These are phyloP conservation scores for Sylvia atricapilla DNA, from an alignment of 2,113 vertebrate genomes.

Conservation along the genomic window DNA sequence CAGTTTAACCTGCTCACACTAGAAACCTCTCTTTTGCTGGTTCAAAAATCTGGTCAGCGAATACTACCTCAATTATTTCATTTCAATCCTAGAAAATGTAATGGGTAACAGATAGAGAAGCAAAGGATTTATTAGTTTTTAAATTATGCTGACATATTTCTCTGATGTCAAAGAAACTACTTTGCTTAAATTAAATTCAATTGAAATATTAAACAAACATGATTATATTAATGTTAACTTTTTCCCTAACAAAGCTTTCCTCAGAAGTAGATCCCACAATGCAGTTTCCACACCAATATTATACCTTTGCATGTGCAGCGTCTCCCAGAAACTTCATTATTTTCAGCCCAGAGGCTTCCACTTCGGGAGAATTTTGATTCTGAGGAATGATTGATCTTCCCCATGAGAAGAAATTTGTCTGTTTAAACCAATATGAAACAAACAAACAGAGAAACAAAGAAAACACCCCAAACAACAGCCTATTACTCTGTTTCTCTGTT, in stretches of 20 bases:
- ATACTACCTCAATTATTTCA: background rate
- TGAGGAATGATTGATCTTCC: background rate
- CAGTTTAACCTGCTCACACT: background rate
- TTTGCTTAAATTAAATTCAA: background rate
- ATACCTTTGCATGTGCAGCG: background rate
- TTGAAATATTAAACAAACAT: background rate
- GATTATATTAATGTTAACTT: background rate
- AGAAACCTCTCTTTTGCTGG: background rate
- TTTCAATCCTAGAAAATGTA: background rate
- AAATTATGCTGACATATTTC: background rate
- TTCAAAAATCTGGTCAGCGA: background rate
- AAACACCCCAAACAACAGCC: background rate
- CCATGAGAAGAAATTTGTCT: background rate
- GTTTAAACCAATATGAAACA: background rate
- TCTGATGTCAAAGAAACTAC: background rate
- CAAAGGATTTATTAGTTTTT: background rate
- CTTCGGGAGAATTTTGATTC: background rate
- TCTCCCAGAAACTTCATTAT: background rate
- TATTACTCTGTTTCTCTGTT: background rate
- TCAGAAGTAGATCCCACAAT: background rate
- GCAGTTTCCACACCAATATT: background rate
- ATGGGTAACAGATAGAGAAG: background rate
- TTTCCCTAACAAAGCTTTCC: background rate
- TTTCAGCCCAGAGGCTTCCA: background rate
- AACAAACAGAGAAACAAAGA: background rate